Evolutionary conservation across 2,113 vertebrate genomes (phyloP).

Genomic region (Pteropus alecto): DNA sequence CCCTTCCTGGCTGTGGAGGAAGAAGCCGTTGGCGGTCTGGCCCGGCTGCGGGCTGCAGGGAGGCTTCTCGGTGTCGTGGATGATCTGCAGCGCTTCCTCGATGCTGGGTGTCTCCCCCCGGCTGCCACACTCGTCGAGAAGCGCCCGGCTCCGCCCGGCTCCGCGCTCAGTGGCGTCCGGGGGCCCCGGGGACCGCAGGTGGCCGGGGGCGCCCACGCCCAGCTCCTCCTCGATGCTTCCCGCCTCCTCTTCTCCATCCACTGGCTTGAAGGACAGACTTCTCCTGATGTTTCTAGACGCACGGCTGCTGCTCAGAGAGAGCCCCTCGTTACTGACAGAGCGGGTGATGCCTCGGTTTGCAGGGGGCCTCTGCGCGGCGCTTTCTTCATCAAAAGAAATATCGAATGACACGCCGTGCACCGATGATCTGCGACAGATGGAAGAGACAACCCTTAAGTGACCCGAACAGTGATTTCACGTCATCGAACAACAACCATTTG

Average conservation of each 20-base stretch:
- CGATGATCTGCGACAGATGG: slow-evolving; percentile 86
- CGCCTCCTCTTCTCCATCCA: slow-evolving; percentile 89
- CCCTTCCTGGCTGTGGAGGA: slow-evolving; percentile 90
- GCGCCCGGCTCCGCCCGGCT: background rate
- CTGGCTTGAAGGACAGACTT: slow-evolving; percentile 92
- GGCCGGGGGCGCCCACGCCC: slow-evolving; percentile 76
- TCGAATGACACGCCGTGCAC: slow-evolving; percentile 97
- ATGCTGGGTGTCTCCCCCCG: slow-evolving; percentile 89
- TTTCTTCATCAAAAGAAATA: slow-evolving; percentile 95
- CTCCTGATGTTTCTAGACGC: slow-evolving; percentile 88
- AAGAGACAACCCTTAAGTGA: slow-evolving; percentile 51
- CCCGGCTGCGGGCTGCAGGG: slow-evolving; percentile 82
- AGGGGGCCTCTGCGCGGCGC: slow-evolving; percentile 76
- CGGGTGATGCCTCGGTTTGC: slow-evolving; percentile 88
- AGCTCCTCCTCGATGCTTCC: slow-evolving; percentile 92
- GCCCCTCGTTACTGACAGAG: slow-evolving; percentile 95
- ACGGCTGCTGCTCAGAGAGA: slow-evolving; percentile 86
- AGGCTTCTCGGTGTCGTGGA: slow-evolving; percentile 89
- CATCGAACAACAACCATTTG: background rate
- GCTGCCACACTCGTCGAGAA: slow-evolving; percentile 86
- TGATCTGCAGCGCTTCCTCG: slow-evolving; percentile 95
- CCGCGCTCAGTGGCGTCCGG: no score
- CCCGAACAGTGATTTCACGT: background rate
- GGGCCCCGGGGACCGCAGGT: background rate
- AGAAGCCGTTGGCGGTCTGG: slow-evolving; percentile 92